These are phyloP conservation scores for Uloborus plumipes DNA, from an alignment of 2,888 invertebrate genomes.

Conservation along the genomic window DNA sequence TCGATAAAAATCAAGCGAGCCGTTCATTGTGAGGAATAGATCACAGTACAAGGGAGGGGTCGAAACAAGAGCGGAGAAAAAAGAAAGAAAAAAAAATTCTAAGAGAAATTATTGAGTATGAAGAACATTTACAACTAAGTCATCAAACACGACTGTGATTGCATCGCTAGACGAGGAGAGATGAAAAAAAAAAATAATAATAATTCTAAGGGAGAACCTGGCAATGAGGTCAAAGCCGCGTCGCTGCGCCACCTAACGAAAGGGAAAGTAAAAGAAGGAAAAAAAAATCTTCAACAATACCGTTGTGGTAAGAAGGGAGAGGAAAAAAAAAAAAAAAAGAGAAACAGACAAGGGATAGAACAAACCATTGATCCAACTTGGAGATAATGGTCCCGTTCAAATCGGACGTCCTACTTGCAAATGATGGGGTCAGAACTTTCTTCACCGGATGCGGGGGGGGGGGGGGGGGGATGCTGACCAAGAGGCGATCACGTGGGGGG, in stretches of 20 bases:
- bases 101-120: slow-evolving; percentile 1
- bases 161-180: not conserved
- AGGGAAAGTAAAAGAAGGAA: slow-evolving; percentile 42
- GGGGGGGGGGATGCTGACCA: not conserved
- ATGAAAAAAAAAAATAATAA: slow-evolving; percentile 8
- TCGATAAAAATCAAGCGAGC: no score
- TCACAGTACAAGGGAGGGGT: slow-evolving; percentile 26
- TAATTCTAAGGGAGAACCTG: slow-evolving; percentile 8
- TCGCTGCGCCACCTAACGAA: slow-evolving; percentile 51
- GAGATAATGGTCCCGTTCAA: slow-evolving; percentile 52
- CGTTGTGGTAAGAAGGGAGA: slow-evolving; percentile 28
- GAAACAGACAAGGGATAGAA: not conserved
- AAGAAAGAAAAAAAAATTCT: slow-evolving; percentile 10
- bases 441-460: slow-evolving; percentile 42
- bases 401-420: slow-evolving; percentile 57
- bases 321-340: slow-evolving; percentile 25
- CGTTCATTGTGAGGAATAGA: no score
- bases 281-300: slow-evolving; percentile 4
- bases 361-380: slow-evolving; percentile 34
- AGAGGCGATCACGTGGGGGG: not conserved
- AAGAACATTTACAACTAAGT: slow-evolving; percentile 22
- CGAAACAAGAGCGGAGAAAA: not conserved
- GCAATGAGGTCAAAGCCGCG: slow-evolving; percentile 59
- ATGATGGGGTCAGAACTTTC: slow-evolving; percentile 55
- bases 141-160: slow-evolving; percentile 16